Evolutionary conservation across 1,140 invertebrate genomes (phyloP).

Genomic region (Zaprionus nigranus): DNA sequence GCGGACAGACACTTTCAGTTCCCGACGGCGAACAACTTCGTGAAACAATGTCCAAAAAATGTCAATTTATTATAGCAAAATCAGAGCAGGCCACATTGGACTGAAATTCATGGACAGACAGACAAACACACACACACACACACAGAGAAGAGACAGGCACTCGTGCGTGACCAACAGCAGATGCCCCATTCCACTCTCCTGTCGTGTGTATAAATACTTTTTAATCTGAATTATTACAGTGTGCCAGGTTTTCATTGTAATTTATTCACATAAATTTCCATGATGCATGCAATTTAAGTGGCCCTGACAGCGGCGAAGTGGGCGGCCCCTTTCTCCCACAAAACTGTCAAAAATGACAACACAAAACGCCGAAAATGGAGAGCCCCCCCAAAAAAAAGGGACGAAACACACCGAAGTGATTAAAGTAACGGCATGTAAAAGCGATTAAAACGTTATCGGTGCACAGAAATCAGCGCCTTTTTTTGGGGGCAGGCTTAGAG

Average conservation of each 20-base stretch:
- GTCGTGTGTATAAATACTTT: conserved; percentile 75
- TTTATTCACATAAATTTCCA: conserved; percentile 77
- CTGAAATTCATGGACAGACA: conserved; percentile 6
- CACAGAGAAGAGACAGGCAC: background rate
- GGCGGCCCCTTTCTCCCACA: background rate
- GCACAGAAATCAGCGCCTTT: background rate
- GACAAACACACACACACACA: conserved; percentile 37
- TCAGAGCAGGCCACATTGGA: conserved; percentile 50
- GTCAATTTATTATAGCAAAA: conserved; percentile 74
- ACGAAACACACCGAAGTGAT: conserved; percentile 12
- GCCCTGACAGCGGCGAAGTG: conserved; percentile 49
- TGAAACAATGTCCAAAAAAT: conserved; percentile 63
- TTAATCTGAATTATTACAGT: conserved; percentile 76
- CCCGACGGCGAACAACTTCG: conserved; percentile 25
- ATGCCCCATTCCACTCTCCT: conserved; percentile 26
- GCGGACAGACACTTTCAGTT: conserved; percentile 21
- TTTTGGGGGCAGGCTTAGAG: conserved; percentile 4
- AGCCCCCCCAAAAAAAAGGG: background rate
- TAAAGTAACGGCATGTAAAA: conserved; percentile 23
- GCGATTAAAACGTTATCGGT: conserved; percentile 30
- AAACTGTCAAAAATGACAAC: conserved; percentile 28
- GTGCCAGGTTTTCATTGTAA: conserved; percentile 68
- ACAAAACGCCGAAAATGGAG: conserved; percentile 14
- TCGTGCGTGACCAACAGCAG: conserved; percentile 52
- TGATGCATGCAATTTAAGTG: conserved; percentile 77